Percentiles rank a stretch among this genome's conserved stretches.
Evolutionary conservation across 2,888 invertebrate species (phyloP).

Genomic region (Tyria jacobaeae): DNA sequence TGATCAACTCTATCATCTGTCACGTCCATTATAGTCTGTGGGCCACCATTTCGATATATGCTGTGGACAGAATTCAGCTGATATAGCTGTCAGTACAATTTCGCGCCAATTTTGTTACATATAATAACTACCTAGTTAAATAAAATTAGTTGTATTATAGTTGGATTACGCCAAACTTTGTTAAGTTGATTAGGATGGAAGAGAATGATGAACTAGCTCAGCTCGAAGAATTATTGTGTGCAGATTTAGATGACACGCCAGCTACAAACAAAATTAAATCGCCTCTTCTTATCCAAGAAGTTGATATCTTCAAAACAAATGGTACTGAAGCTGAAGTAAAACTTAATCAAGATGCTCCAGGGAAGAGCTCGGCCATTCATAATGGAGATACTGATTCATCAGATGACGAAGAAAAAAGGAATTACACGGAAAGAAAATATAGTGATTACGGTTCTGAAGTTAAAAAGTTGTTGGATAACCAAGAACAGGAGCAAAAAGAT

Average conservation of each 20-base stretch:
- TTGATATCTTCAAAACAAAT: constrained; percentile 70
- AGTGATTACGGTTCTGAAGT: constrained; percentile 90
- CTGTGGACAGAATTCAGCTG: neutral
- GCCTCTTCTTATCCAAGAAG: constrained; percentile 56
- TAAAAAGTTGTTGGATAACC: constrained; percentile 86
- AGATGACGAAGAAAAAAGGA: constrained; percentile 92
- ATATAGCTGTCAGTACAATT: neutral
- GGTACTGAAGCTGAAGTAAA: constrained; percentile 37
- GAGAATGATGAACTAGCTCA: constrained; percentile 76
- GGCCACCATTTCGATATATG: no score
- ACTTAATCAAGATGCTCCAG: constrained; percentile 28
- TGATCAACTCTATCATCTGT: no score
- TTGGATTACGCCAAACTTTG: neutral
- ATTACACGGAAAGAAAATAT: constrained; percentile 91
- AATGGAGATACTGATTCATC: constrained; percentile 91
- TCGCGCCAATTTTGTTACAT: neutral
- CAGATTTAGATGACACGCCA: constrained; percentile 61
- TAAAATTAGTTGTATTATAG: neutral
- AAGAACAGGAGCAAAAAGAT: constrained; percentile 70
- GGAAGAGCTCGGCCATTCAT: constrained; percentile 75
- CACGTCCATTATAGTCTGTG: no score
- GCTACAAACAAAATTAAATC: constrained; percentile 31
- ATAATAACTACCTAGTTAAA: neutral
- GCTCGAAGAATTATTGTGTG: constrained; percentile 77
- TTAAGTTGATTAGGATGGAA: constrained; percentile 50